Conservation (phyloP, 2,888 invertebrate genomes). For the Acanthoscelides obtectus region DNA sequence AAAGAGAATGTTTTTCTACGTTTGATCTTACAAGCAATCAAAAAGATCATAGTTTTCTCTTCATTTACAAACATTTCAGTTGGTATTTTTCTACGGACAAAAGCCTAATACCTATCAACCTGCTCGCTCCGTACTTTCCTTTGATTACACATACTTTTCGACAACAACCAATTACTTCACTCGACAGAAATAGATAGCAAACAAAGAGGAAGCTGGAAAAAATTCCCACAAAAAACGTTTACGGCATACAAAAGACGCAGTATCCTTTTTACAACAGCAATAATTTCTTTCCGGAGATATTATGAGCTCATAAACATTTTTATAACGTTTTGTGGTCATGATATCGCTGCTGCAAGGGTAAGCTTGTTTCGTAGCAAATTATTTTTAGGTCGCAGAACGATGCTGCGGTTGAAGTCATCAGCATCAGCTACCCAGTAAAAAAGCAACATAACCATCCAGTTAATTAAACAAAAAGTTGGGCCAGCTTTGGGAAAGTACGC, state of each 20-base stretch:
- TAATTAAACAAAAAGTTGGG: too few relatives aligned
- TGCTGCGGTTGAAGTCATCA: too few relatives aligned
- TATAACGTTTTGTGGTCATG: not conserved
- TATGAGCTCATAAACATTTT: not conserved
- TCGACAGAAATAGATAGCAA: not conserved
- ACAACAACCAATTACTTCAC: not conserved
- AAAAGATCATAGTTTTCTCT: too few relatives aligned
- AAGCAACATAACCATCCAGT: too few relatives aligned
- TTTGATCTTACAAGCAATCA: too few relatives aligned
- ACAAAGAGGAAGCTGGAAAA: not conserved
- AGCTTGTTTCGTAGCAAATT: not conserved
- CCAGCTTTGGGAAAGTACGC: too few relatives aligned
- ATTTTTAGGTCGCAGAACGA: not conserved
- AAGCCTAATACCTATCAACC: not conserved
- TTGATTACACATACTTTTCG: not conserved
- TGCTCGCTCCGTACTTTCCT: not conserved
- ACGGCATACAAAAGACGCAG: not conserved
- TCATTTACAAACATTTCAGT: too few relatives aligned
- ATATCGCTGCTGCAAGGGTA: not conserved
- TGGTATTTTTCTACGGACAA: too few relatives aligned
- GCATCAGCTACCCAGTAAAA: too few relatives aligned
- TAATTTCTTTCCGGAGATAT: not conserved
- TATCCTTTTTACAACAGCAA: not conserved
- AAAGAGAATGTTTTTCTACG: too few relatives aligned
- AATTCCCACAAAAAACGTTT: not conserved